Base-by-base conservation (phyloP, 1,140 invertebrate species). In the Dendroctonus ponderosae region DNA sequence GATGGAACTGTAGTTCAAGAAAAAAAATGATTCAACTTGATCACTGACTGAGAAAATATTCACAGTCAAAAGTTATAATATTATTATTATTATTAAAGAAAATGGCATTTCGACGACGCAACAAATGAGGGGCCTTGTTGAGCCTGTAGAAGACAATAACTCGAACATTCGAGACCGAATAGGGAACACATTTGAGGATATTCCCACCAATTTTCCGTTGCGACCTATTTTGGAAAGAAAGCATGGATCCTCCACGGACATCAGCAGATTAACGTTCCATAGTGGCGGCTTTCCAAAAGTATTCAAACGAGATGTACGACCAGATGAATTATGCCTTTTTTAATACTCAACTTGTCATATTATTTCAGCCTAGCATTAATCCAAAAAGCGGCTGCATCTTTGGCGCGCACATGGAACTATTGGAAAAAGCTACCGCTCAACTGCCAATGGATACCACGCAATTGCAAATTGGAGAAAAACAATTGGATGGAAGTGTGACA, bases 221-320 rank as follows among this genome's bases (percentile, higher is more conserved):
- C 76, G 80, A 61, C 76, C 81, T 3, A 79, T 78, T 40, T 72
- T 89, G 11, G 62, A 68, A 66, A n/a, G n/a, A n/a, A 71, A 59
- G 68, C 7, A 38, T 4, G 7, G 26, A 37, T 2, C 71, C 15
- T 46, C 41, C 40, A 39, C n/a, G 51, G 14, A 38, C n/a, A 42
- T 63, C 41, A 37, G 50, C 15, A 37, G 7, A 7, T 56, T 68
- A 46, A 69, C 56, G 38, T 71, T 74, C 61, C 59, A 62, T 54
- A 72, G 51, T 42, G 56, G 38, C 7, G 79, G 76, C 5, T 80
- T 80, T 72, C 79, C 78, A 14, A 66, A 72, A 70, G 74, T 77
- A 6, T 70, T 75, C 65, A 68, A 75, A 58, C 70, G 78, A 64
- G 70, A 75, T 73, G 67, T 72, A 61, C 68, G 26, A 26, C 1